Evolutionary conservation across 2,797 vertebrate genomes (phyloP).

Genomic region (Falco berigora): DNA sequence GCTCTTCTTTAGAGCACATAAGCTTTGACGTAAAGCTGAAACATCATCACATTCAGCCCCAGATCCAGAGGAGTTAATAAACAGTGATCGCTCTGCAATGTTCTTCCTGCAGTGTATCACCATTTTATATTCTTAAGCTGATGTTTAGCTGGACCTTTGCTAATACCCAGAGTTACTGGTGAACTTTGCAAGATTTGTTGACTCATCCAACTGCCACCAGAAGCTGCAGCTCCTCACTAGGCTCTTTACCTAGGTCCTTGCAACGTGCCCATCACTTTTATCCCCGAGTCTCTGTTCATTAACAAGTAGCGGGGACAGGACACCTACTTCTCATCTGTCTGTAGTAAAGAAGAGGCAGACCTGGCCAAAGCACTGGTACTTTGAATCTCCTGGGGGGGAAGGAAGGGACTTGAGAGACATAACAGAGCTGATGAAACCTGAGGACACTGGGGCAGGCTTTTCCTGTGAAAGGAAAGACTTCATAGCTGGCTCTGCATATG

Average conservation of each 20-base stretch:
- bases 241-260: not conserved
- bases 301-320: not conserved
- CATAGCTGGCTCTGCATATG: slow-evolving; percentile 60
- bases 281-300: not conserved
- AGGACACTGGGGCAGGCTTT: slow-evolving; percentile 54
- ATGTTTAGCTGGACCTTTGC: not conserved
- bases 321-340: not conserved
- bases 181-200: not conserved
- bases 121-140: not conserved
- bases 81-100: not conserved
- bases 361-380: not conserved
- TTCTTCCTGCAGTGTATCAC: not conserved
- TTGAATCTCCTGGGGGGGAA: slow-evolving; percentile 3
- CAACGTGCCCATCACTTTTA: not conserved
- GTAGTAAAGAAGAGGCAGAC: not conserved
- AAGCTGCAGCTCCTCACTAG: not conserved
- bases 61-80: not conserved
- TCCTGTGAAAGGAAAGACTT: slow-evolving; percentile 64
- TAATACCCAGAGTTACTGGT: not conserved
- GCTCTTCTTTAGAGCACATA: not conserved
- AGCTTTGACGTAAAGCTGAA: not conserved
- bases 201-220: not conserved
- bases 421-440: slow-evolving; percentile 43
- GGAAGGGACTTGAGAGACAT: slow-evolving; percentile 12
- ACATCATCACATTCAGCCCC: not conserved